Base-by-base conservation (phyloP, 2,113 vertebrate genomes). In the Corydoras sp. region DNA sequence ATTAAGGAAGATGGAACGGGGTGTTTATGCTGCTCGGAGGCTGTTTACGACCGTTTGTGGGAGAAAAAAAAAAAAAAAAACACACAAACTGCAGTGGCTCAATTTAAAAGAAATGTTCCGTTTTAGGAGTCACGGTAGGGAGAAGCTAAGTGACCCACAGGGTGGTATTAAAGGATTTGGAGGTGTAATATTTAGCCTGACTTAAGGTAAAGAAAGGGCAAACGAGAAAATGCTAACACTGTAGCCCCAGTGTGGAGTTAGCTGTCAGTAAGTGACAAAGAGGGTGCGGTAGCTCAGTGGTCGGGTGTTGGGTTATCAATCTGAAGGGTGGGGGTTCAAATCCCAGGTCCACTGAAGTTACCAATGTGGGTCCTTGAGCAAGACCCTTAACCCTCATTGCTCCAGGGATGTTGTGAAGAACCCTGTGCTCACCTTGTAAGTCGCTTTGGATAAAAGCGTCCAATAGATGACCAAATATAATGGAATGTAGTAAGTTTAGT, bases 111-210 rank as follows among this genome's bases (percentile, higher is more conserved):
- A 78, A 68, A 64, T 15, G 50, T n/a, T 65, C 11, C 2, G 63
- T 65, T 78, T 77, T 66, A 63, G 71, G 59, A 60, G 64, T 59
- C 59, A 43, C 54, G 54, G 64, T 58, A 24, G 53, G 24, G 56
- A 35, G 10, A 60, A 65, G 15, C 15, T n/a, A 49, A 68, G 63
- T 56, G 50, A 76, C 67, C 75, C 62, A 62, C 58, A 62, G 74
- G 74, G 66, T 12, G 53, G 65, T 54, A 74, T 78, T 69, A 73
- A 56, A 71, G 81, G 81, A 78, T 75, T 78, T 71, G 67, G 48
- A 74, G 65, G 67, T 75, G 79, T 82, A 76, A 80, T 79, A 82
- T 82, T 69, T 30, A 24, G 59, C 62, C 73, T 75, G 76, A 75
- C 76, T 71, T 32, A 75, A 69, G 50, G 49, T 59, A 72, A 62